Evolutionary conservation across 2,888 invertebrate species (phyloP).

Genomic region (Monoplex corrugatus): DNA sequence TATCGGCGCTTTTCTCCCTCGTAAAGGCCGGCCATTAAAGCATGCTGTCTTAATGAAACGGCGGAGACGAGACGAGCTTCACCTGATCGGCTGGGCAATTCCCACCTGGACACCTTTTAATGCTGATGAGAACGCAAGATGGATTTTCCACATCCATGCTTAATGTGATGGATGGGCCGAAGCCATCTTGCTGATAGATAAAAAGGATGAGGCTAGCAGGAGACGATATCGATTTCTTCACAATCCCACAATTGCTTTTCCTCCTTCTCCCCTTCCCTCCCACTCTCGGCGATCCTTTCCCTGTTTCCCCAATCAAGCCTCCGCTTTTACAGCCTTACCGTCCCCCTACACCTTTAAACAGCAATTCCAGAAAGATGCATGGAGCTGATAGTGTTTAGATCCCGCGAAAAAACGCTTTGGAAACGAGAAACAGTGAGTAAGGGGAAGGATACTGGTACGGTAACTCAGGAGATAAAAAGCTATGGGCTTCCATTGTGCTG

Average conservation of each 20-base stretch:
- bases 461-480: background rate
- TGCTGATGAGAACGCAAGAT: conserved; percentile 47
- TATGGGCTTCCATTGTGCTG: background rate
- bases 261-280: background rate
- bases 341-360: conserved; percentile 19
- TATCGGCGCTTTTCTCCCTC: conserved; percentile 33
- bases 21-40: conserved; percentile 30
- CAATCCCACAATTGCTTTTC: conserved; percentile 11
- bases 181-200: conserved; percentile 40
- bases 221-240: conserved; percentile 21
- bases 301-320: background rate
- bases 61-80: conserved; percentile 11
- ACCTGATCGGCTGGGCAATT: conserved; percentile 41
- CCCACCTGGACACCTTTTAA: conserved; percentile 47
- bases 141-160: conserved; percentile 27
- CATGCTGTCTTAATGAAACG: conserved; percentile 45
- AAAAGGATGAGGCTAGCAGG: conserved; percentile 29
- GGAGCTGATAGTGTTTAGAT: background rate
- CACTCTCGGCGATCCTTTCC: background rate
- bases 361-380: conserved; percentile 36
- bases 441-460: background rate
- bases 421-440: background rate
- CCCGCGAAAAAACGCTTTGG: background rate
- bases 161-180: conserved; percentile 45
- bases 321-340: background rate